Evolutionary conservation across 1,140 invertebrate species (phyloP).

Genomic region (Limonius californicus): DNA sequence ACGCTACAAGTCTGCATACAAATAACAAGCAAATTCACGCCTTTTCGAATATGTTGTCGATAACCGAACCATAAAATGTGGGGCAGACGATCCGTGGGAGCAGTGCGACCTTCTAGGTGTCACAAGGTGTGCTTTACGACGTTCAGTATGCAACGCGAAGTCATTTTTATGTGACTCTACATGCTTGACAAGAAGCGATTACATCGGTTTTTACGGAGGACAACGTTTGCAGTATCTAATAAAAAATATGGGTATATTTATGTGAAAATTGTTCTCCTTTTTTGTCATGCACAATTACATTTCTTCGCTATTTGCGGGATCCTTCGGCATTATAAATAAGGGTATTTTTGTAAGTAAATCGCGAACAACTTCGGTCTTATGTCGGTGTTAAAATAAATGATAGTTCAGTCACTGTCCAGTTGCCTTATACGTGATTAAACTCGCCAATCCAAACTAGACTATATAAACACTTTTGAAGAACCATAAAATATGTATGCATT

Average conservation of each 20-base stretch:
- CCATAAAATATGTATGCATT: slow-evolving; percentile 7
- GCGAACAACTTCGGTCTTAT: slow-evolving; percentile 4
- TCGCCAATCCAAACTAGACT: not conserved
- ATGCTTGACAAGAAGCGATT: slow-evolving; percentile 16
- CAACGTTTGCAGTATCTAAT: not conserved
- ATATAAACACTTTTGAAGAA: not conserved
- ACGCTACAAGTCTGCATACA: slow-evolving; percentile 24
- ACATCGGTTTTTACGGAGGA: slow-evolving; percentile 6
- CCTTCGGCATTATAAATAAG: not conserved
- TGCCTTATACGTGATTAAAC: slow-evolving; percentile 7
- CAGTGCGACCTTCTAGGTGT: slow-evolving; percentile 31
- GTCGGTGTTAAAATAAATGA: slow-evolving; percentile 14
- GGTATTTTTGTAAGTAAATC: not conserved
- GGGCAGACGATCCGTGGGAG: slow-evolving; percentile 32
- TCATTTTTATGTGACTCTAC: slow-evolving; percentile 28
- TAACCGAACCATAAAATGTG: slow-evolving; percentile 29
- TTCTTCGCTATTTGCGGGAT: not conserved
- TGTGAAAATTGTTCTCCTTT: slow-evolving; percentile 15
- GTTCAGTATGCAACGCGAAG: slow-evolving; percentile 21
- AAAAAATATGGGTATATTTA: slow-evolving; percentile 4
- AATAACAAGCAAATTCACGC: slow-evolving; percentile 26
- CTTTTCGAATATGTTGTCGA: slow-evolving; percentile 23
- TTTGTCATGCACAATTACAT: slow-evolving; percentile 3
- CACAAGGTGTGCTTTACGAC: slow-evolving; percentile 29
- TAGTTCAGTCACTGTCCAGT: not conserved